Conservation (phyloP, 64 coral and sea anemone genomes). For the Pocillopora damicornis region DNA sequence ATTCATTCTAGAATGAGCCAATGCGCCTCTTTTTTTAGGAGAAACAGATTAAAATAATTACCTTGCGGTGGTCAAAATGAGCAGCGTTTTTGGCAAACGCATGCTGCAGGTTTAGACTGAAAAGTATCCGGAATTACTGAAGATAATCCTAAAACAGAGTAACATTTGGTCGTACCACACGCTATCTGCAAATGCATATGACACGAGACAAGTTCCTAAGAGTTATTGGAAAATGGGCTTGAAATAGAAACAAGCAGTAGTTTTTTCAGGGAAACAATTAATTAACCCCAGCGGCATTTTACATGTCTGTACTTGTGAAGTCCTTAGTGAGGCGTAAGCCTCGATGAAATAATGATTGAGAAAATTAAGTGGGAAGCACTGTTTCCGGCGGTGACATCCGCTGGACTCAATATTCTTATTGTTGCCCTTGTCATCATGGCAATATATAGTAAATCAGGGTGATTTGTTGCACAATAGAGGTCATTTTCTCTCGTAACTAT, state of each 20-base stretch:
- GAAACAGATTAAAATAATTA: too few species aligned
- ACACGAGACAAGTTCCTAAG: neutral
- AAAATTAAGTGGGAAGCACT: neutral
- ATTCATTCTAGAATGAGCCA: neutral
- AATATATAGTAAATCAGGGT: conserved; percentile 2
- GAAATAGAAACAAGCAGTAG: neutral
- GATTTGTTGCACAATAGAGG: neutral
- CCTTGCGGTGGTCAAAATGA: neutral
- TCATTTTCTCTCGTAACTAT: neutral
- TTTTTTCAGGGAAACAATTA: neutral
- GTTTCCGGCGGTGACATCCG: neutral
- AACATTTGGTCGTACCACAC: neutral
- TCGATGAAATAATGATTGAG: neutral
- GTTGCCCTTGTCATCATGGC: neutral
- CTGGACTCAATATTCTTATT: neutral
- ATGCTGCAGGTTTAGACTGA: neutral
- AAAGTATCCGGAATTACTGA: neutral
- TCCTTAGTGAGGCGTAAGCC: neutral
- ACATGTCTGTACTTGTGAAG: neutral
- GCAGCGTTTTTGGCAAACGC: too few species aligned
- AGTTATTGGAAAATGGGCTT: neutral
- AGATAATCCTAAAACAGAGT: neutral
- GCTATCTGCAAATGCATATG: neutral
- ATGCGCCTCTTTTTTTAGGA: neutral
- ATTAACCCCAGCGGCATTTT: neutral